Evolutionary conservation across 2,797 vertebrate species (phyloP).

Genomic region (Varecia variegata): DNA sequence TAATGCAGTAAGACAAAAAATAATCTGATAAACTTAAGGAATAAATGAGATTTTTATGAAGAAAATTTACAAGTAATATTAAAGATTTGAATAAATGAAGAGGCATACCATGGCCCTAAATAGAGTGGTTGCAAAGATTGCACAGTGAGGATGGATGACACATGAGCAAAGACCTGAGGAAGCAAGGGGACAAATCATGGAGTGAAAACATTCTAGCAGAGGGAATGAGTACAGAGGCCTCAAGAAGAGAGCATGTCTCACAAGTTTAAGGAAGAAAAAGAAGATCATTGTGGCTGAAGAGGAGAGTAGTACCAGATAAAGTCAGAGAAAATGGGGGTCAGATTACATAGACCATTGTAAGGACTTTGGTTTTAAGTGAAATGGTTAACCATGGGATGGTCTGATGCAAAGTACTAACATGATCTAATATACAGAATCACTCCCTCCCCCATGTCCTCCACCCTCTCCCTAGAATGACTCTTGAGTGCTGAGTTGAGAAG

Average conservation of each 20-base stretch:
- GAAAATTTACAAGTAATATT: background rate
- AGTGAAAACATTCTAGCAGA: background rate
- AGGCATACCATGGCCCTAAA: background rate
- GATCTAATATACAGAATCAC: background rate
- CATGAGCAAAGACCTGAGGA: background rate
- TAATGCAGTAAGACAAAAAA: background rate
- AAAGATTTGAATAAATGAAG: background rate
- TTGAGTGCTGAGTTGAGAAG: background rate
- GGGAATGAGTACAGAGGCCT: background rate
- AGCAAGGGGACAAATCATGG: background rate
- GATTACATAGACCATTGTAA: background rate
- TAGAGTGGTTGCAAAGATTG: background rate
- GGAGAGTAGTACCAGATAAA: background rate
- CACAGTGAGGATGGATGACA: background rate
- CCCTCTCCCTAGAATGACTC: background rate
- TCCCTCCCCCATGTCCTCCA: no score
- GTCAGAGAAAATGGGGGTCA: background rate
- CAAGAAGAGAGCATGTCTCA: background rate
- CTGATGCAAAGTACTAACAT: background rate
- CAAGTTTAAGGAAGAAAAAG: background rate
- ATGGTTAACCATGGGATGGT: background rate
- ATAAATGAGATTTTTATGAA: background rate
- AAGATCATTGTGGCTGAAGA: background rate
- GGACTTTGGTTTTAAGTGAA: background rate
- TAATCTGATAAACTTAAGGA: background rate